Conservation (phyloP, 2,888 invertebrate species). For the Miltochrista miniata region DNA sequence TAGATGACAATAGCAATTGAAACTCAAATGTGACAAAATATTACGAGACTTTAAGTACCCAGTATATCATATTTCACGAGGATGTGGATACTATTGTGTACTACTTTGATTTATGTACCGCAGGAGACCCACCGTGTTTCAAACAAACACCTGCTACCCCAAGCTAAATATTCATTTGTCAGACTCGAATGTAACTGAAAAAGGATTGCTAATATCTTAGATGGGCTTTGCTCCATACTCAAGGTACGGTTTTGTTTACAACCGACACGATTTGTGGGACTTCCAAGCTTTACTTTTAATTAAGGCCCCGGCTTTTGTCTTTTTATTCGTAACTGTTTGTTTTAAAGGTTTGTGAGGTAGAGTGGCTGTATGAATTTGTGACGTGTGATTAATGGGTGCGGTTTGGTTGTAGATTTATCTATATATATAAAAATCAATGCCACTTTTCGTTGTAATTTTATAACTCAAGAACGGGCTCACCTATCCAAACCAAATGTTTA, state of each 20-base stretch:
- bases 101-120: constrained; percentile 64
- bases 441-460: no score
- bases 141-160: constrained; percentile 62
- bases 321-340: constrained; percentile 9
- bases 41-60: background rate
- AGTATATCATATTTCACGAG: no score
- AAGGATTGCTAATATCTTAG: constrained; percentile 79
- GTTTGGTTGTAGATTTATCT: constrained; percentile 1
- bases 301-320: constrained; percentile 13
- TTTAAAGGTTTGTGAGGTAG: constrained; percentile 1
- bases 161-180: constrained; percentile 78
- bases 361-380: constrained; percentile 4
- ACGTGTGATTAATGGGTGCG: constrained; percentile 1
- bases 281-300: constrained; percentile 27
- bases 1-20: background rate
- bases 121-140: constrained; percentile 47
- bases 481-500: no score
- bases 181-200: constrained; percentile 71
- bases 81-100: constrained; percentile 29
- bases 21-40: background rate
- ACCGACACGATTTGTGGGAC: constrained; percentile 34
- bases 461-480: no score
- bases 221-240: constrained; percentile 57
- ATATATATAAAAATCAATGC: no score
- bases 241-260: constrained; percentile 56